Evolutionary conservation across 2,797 vertebrate species (phyloP).

Genomic region (Rhabdomys pumilio): DNA sequence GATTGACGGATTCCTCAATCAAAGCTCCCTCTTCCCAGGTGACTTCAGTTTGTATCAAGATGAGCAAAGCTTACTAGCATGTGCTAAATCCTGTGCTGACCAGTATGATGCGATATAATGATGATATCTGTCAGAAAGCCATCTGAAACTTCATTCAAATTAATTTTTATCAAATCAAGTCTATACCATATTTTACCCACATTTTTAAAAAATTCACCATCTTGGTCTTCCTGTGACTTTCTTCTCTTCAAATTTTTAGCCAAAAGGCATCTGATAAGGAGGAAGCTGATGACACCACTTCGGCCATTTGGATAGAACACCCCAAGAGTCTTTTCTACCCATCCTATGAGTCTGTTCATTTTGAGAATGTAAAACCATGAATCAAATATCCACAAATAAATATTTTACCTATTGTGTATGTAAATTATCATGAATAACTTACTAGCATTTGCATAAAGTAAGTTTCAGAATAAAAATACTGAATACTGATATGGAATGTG

Average conservation of each 20-base stretch:
- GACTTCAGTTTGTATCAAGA: background rate
- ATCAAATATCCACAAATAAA: conserved; percentile 50
- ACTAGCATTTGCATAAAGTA: conserved; percentile 64
- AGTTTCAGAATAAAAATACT: conserved; percentile 55
- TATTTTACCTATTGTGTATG: conserved; percentile 48
- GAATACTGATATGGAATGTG: conserved; percentile 70
- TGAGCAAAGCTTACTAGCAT: background rate
- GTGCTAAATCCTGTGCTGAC: background rate
- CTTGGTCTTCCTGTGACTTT: conserved; percentile 35
- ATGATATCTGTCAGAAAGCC: background rate
- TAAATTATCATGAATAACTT: conserved; percentile 20
- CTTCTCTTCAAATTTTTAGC: background rate
- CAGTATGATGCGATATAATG: background rate
- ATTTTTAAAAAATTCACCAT: background rate
- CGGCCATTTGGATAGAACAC: background rate
- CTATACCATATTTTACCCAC: background rate
- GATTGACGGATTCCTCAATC: background rate
- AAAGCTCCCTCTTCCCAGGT: background rate
- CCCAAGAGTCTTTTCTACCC: background rate
- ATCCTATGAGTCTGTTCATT: background rate
- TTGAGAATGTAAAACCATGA: background rate
- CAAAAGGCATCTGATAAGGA: background rate
- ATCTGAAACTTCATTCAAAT: background rate
- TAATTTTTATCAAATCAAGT: conserved; percentile 37
- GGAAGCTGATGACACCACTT: background rate